Evolutionary conservation across 2,888 invertebrate genomes (phyloP), one percentile per base, ranked within the genome.

Genomic region (Thysanoteuthis rhombus): DNA sequence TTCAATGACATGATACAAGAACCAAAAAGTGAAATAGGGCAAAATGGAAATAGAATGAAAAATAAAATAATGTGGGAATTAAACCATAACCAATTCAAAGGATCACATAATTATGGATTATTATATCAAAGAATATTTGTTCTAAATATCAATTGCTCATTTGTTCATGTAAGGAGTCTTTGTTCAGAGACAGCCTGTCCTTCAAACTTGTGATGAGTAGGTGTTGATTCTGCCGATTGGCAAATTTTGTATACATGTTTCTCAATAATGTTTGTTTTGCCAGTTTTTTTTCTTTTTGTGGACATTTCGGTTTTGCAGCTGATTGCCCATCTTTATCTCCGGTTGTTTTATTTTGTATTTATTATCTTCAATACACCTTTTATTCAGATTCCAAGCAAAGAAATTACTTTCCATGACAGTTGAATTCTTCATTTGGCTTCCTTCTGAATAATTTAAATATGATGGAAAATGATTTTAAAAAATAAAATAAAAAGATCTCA

Each of bases 361-460:
- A 10, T n/a, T 19, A 12, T 75, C 19, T 75, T 75, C 19, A 8
- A n/a, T 1, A 75, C 75, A 8, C 2, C 28, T 22, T 75, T 75
- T 75, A 75, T 75, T 75, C n/a, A 75, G 75, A 75, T 75, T 32
- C 75, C 75, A 75, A n/a, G n/a, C n/a, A 75, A 75, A n/a, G 75
- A 75, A 75, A 75, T 75, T 75, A 75, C 75, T n/a, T 75, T 75
- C 16, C n/a, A 75, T 75, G 32, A 75, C 32, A 75, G 32, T 16
- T 75, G n/a, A 75, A 75, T 75, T 75, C 75, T n/a, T 75, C 75
- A 75, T 75, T 75, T n/a, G 75, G 75, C 75, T 75, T 75, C 75
- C n/a, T n/a, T 75, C n/a, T 75, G n/a, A n/a, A n/a, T 32, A 4
- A 75, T 75, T 52, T 75, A 32, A 75, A 32, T 75, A 75, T n/a